Evolutionary conservation across 2,113 vertebrate genomes (phyloP), one percentile per base, ranked within the genome.

Genomic region (Tiliqua scincoides): DNA sequence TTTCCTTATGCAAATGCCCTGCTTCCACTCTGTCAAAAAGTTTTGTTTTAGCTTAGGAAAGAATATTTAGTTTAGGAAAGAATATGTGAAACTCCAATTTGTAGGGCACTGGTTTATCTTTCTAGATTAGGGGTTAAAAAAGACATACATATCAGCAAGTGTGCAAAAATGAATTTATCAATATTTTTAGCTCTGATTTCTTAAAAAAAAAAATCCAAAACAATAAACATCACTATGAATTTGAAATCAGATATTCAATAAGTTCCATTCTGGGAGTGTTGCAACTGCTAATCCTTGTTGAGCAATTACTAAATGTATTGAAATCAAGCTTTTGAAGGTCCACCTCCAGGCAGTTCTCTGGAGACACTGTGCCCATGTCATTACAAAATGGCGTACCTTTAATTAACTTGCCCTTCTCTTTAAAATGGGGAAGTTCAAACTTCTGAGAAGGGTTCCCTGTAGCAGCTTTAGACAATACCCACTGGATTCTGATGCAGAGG

Each of bases 1-100:
- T 89, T 94, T 84, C 35, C 85, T n/a, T 5, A 85, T 79, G 48
- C 3, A 91, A 91, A 90, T 90, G 27, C 1, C 57, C 30, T 40
- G 83, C 87, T 62, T 2, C 77, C 48, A 25, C 30, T 83, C 35
- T 61, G 79, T 48, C 7, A 48, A 30, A 83, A 72, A 82, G 15
- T 6, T 62, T 70, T n/a, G 48, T 79, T 81, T 75, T 68, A 65
- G 37, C 54, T 73, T 77, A 72, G 48, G 74, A 1, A 79, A 59
- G 10, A n/a, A 6, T 12, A 85, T 63, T 67, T 68, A 72, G 25
- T 15, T 59, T 81, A 14, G 37, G 59, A 72, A 63, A 77, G 20
- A 3, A 40, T 48, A 48, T 48, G n/a, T 59, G 32, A 59, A 84
- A 30, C 48, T 59, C 0, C 23, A 23, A 7, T n/a, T 73, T 1